A percentile compares a stretch with the other conserved stretches of the same genome.
These are phyloP conservation scores for Apis mellifera DNA, from an alignment of 1,140 invertebrate species.

Conservation along the genomic window Amel_HAv3.1 CM009936.2:11131501-11132000, in stretches of 20 bases:
- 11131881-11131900: background rate
- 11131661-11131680: no score
- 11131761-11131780: no score
- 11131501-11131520: background rate
- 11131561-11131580: background rate
- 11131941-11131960: background rate
- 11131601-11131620: background rate
- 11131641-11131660: no score
- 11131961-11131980: background rate
- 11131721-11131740: no score
- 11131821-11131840: no score
- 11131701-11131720: no score
- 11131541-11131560: background rate
- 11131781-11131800: background rate
- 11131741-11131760: no score
- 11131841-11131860: background rate
- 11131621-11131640: no score
- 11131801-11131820: no score
- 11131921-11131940: no score
- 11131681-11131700: no score
- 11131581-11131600: background rate
- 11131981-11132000: background rate
- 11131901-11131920: no score
- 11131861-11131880: background rate
- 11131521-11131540: background rate